Base-by-base conservation (phyloP, 2,113 vertebrate species). In the Ceyx melanurus region DNA sequence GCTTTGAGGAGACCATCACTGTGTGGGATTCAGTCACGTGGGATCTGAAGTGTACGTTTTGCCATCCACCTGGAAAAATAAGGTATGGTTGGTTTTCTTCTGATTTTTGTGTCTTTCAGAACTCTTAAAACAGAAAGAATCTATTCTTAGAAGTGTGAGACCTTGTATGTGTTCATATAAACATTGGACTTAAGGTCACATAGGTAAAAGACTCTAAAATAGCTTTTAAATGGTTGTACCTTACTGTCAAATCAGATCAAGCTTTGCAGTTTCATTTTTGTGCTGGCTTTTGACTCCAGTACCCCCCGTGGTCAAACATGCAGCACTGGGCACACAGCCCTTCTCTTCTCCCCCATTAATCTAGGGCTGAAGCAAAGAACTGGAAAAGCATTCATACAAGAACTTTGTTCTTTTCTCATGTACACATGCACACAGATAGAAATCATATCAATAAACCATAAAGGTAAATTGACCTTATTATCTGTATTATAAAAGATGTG, bases 1-100 rank as follows among this genome's bases (percentile, higher is more conserved):
- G 98, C 97, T 99, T 99, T 84, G 97, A 98, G 82, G 98, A 98
- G 96, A 98, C 98, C 86, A 97, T 99, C 96, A 99, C 99, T 3
- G 56, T 99, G 15, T 99, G 99, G 99, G 98, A 98, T 93, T 97
- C 98, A 1, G 92, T 97, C 62, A 98, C 98, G 19, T 99, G 99
- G 99, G 99, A 98, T 51, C 98, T 99, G 13, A 98, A 98, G 71
- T 98, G 98, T 13, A 99, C 99, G 0, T 98, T 99, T 93, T 99
- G 99, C 80, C 98, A 99, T 75, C 99, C 99, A 15, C 99, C 99
- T 72, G 98, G 98, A 81, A 97, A 97, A 50, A 97, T 99, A 97
- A 98, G 97, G 99, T 99, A 72, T 29, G 95, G 43, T 45, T 51
- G 80, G 80, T 60, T 85, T 73, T 57, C 28, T 28, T 61, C n/a